Conservation (phyloP, 2,888 invertebrate species). For the Cotesia congregata region DNA sequence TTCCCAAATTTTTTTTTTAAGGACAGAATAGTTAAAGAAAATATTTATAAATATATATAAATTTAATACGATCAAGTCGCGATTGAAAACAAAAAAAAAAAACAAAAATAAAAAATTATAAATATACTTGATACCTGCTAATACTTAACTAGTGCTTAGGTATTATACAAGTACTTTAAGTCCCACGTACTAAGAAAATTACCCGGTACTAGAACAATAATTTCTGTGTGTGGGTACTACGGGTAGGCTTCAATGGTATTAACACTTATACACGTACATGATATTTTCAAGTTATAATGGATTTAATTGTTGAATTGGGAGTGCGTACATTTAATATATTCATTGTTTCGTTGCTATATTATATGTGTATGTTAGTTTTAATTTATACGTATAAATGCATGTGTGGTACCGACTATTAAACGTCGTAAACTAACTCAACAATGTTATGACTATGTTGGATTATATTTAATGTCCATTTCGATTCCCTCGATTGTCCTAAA, state of each 20-base stretch:
- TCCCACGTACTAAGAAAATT: neutral
- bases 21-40: too few relatives aligned
- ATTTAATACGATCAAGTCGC: too few relatives aligned
- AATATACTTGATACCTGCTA: neutral
- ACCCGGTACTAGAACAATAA: neutral
- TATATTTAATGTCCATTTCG: neutral
- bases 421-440: slow-evolving; percentile 1
- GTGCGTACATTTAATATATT: neutral
- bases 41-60: too few relatives aligned
- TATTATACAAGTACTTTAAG: slow-evolving; percentile 1
- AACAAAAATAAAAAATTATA: too few relatives aligned
- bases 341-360: neutral
- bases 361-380: neutral
- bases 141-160: neutral
- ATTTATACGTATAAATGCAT: neutral
- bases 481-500: neutral
- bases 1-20: too few relatives aligned
- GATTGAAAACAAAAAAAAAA: too few relatives aligned
- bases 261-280: neutral
- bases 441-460: neutral
- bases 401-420: neutral
- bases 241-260: neutral
- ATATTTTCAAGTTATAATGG: neutral
- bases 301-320: neutral
- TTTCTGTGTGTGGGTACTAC: neutral